Evolutionary conservation across 2,888 invertebrate species (phyloP).

Genomic region (Ctenicera cuprea): DNA sequence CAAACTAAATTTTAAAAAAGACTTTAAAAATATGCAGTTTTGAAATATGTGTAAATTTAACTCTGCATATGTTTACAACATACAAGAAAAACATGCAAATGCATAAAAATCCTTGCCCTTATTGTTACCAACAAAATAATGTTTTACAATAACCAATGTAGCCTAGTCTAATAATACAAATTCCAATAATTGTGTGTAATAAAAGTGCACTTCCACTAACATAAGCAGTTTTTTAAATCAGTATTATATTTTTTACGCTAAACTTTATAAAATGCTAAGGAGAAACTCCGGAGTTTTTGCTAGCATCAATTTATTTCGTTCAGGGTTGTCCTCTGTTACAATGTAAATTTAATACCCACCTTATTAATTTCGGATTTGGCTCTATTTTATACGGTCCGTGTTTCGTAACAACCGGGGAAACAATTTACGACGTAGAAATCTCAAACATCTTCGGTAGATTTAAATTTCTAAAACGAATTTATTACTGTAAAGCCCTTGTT

Average conservation of each 20-base stretch:
- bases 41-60: too few species aligned
- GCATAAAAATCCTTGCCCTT: too few species aligned
- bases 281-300: neutral
- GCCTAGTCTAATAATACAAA: too few species aligned
- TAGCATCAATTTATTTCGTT: neutral
- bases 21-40: too few species aligned
- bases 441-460: neutral
- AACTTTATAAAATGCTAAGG: neutral
- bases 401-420: neutral
- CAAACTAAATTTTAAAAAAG: too few species aligned
- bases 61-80: too few species aligned
- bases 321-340: neutral
- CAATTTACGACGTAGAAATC: constrained; percentile 1
- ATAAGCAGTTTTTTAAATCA: neutral
- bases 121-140: too few species aligned
- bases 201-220: too few species aligned
- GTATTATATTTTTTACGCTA: neutral
- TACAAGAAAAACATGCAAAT: too few species aligned
- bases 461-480: neutral
- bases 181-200: too few species aligned
- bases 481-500: neutral
- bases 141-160: too few species aligned
- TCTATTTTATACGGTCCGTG: neutral
- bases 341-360: constrained; percentile 6
- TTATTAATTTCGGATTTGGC: constrained; percentile 14